Evolutionary conservation across 2,113 vertebrate species (phyloP).

Genomic region (Callopanchax toddi): DNA sequence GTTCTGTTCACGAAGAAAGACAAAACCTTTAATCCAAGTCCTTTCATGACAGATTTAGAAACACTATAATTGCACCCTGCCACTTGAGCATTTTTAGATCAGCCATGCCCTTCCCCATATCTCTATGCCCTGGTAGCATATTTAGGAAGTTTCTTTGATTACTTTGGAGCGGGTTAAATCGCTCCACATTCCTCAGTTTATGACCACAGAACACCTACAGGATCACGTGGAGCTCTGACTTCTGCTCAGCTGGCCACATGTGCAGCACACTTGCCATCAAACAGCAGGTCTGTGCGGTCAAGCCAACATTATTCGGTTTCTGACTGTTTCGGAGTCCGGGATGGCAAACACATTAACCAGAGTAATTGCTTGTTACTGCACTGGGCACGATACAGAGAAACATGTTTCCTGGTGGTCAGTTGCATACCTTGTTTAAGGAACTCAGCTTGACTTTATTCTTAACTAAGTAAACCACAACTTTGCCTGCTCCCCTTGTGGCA

Average conservation of each 20-base stretch:
- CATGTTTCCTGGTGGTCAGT: conserved; percentile 49
- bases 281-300: conserved; percentile 35
- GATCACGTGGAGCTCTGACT: conserved; percentile 40
- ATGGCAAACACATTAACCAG: conserved; percentile 24
- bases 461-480: conserved; percentile 54
- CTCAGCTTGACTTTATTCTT: conserved; percentile 45
- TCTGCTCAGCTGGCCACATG: conserved; percentile 21
- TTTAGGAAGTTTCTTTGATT: conserved; percentile 55
- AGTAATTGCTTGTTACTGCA: conserved; percentile 51
- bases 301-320: conserved; percentile 48
- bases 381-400: conserved; percentile 22
- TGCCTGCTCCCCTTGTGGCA: conserved; percentile 57
- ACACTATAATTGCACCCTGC: conserved; percentile 42
- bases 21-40: conserved; percentile 34
- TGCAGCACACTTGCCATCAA: conserved; percentile 43
- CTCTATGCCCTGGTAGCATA: conserved; percentile 12
- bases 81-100: conserved; percentile 23
- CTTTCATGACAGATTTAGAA: conserved; percentile 46
- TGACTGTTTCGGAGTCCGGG: conserved; percentile 7
- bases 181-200: conserved; percentile 62
- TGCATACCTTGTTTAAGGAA: conserved; percentile 60
- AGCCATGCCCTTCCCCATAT: conserved; percentile 17
- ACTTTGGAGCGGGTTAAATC: conserved; percentile 39
- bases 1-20: conserved; percentile 14
- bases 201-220: conserved; percentile 44